Conservation (phyloP, 2,888 invertebrate genomes). For the Leucoptera coffeella region DNA sequence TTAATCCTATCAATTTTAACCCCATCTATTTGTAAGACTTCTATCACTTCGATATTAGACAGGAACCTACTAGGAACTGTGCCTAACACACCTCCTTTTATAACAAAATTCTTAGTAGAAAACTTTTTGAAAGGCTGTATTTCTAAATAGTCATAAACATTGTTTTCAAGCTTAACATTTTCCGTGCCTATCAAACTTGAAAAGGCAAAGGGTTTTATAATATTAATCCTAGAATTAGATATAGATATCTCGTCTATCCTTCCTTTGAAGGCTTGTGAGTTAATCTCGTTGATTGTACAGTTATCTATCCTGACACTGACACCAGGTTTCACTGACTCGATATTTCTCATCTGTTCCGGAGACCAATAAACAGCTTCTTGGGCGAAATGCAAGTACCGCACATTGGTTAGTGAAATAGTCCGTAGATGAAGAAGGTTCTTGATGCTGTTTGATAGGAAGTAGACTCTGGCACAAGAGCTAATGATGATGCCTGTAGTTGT, state of each 20-base stretch:
- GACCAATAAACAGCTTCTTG: slow-evolving; percentile 58
- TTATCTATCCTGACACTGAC: slow-evolving; percentile 40
- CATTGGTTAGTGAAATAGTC: slow-evolving; percentile 56
- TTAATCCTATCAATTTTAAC: slow-evolving; percentile 58
- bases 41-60: slow-evolving; percentile 65
- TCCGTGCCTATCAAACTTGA: slow-evolving; percentile 63
- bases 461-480: slow-evolving; percentile 58
- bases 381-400: slow-evolving; percentile 56
- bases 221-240: slow-evolving; percentile 53
- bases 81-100: slow-evolving; percentile 56
- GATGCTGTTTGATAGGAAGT: slow-evolving; percentile 54
- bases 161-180: slow-evolving; percentile 57
- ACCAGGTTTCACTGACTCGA: slow-evolving; percentile 58
- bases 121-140: slow-evolving; percentile 77
- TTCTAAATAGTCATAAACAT: slow-evolving; percentile 55
- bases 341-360: slow-evolving; percentile 50
- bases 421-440: slow-evolving; percentile 56
- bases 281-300: slow-evolving; percentile 45
- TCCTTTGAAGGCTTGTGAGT: slow-evolving; percentile 63
- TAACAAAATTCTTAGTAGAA: slow-evolving; percentile 57
- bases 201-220: slow-evolving; percentile 66
- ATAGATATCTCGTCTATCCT: slow-evolving; percentile 64
- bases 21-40: slow-evolving; percentile 60
- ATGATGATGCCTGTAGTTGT: slow-evolving; percentile 57
- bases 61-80: slow-evolving; percentile 65